Evolutionary conservation across 2,113 vertebrate genomes (phyloP).

Genomic region (Muscicapa adusta): DNA sequence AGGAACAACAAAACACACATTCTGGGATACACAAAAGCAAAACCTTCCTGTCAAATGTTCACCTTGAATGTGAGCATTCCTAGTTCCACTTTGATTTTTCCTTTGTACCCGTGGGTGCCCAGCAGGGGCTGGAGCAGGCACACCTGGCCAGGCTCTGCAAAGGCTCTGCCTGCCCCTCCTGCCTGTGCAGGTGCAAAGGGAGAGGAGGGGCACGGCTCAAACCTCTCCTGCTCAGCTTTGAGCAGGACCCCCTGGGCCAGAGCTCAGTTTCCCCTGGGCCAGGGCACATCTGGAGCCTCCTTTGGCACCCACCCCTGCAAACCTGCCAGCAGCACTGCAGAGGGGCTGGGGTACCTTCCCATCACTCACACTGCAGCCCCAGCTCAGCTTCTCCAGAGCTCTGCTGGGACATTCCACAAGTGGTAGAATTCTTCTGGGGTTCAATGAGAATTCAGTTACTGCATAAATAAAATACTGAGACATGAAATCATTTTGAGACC

Average conservation of each 20-base stretch:
- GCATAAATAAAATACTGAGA: neutral
- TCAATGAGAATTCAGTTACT: neutral
- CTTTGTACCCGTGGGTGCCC: rapidly evolving
- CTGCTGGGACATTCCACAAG: neutral
- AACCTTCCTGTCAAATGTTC: rapidly evolving
- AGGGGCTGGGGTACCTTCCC: no score
- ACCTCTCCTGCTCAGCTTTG: rapidly evolving
- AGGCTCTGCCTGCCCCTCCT: neutral
- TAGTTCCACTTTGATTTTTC: rapidly evolving
- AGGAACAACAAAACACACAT: neutral
- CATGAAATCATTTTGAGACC: neutral
- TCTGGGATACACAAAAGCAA: neutral
- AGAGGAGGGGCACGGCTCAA: neutral
- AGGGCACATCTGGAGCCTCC: rapidly evolving
- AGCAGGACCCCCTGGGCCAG: neutral
- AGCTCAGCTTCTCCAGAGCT: neutral
- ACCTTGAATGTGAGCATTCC: neutral
- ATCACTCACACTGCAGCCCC: rapidly evolving
- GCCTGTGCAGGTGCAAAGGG: rapidly evolving
- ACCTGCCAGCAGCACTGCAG: neutral
- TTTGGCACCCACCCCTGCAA: neutral
- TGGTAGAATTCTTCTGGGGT: rapidly evolving
- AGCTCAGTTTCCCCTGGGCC: neutral
- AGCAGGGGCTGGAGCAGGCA: neutral
- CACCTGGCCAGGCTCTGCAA: rapidly evolving